These are phyloP conservation scores for Hydropsyche betteni DNA, from an alignment of 2,888 invertebrate species.

Conservation along the genomic window DNA sequence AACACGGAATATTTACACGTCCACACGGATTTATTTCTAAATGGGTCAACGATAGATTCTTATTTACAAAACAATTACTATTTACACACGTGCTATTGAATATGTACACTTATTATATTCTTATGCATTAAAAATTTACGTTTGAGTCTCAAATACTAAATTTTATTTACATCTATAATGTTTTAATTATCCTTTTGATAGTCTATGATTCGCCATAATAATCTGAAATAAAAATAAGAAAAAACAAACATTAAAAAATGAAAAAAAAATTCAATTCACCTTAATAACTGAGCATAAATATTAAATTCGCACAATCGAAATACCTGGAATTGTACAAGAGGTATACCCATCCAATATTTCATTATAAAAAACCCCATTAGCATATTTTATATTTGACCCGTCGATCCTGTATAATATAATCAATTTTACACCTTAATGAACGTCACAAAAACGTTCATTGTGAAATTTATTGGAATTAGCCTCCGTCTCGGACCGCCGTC, in stretches of 20 bases:
- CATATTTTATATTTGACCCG: not conserved
- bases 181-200: conserved; percentile 2
- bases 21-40: not conserved
- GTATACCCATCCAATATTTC: not conserved
- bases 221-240: conserved; percentile 26
- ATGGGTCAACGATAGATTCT: not conserved
- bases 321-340: no score
- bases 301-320: not conserved
- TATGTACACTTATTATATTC: not conserved
- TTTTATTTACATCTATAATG: conserved; percentile 16
- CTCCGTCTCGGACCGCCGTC: not conserved
- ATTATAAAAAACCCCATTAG: not conserved
- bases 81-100: conserved; percentile 10
- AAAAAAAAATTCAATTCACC: no score
- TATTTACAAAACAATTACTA: conserved; percentile 12
- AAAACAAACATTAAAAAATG: not conserved
- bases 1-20: conserved; percentile 1
- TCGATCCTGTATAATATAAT: not conserved
- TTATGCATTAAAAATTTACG: not conserved
- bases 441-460: conserved; percentile 7
- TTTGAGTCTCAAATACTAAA: not conserved
- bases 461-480: conserved; percentile 4
- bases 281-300: not conserved
- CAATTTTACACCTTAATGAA: conserved; percentile 3
- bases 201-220: conserved; percentile 32